phyloP scores from a whole-genome alignment of 2,113 vertebrate species.

The Pholis gunnellus region DNA sequence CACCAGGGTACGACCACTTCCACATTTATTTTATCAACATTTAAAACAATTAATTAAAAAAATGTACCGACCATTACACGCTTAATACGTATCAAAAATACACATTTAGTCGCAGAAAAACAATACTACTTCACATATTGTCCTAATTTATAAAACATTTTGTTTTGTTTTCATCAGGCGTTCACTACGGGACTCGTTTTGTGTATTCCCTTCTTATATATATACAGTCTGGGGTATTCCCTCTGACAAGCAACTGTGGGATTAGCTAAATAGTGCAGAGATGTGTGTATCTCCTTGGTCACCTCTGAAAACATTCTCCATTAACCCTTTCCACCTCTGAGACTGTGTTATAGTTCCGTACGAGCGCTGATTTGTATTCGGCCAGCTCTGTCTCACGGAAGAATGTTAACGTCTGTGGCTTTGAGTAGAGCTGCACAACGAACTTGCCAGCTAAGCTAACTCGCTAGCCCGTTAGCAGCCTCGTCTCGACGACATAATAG shows the following conservation, averaged over 20 bases:
- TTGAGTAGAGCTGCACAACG: constrained; percentile 27
- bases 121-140: fast-evolving
- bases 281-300: constrained; percentile 39
- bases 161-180: constrained; percentile 67
- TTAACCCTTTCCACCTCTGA: not conserved
- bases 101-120: not conserved
- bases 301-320: constrained; percentile 26
- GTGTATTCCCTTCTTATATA: constrained; percentile 27
- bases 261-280: constrained; percentile 68
- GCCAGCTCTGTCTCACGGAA: not conserved
- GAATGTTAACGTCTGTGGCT: constrained; percentile 32
- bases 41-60: not conserved
- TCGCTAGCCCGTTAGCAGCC: constrained; percentile 44
- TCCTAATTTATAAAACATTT: not conserved
- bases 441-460: constrained; percentile 51
- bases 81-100: fast-evolving
- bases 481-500: constrained; percentile 63
- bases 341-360: not conserved
- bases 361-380: not conserved
- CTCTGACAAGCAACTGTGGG: constrained; percentile 55
- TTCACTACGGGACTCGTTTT: constrained; percentile 22
- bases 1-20: not conserved
- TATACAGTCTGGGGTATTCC: not conserved
- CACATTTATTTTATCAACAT: not conserved
- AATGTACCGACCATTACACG: fast-evolving